Conservation (phyloP, 1,140 invertebrate species). For the Babylonia areolata region DNA sequence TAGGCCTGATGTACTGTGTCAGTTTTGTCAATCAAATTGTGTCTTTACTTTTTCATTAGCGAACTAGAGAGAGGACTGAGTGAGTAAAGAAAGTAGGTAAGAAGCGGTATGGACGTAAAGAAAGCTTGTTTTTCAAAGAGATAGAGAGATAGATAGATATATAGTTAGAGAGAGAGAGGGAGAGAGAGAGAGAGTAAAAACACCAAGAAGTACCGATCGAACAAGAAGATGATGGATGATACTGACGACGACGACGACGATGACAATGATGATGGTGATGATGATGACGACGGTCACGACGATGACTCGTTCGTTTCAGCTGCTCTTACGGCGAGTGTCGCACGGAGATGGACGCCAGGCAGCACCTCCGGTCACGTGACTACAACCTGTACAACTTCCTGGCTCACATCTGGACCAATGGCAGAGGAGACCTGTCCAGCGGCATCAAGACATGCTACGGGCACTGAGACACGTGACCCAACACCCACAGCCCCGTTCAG, state of each 20-base stretch:
- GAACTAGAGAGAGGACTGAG: too few relatives aligned
- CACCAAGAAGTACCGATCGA: not conserved
- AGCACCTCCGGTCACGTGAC: conserved; percentile 1
- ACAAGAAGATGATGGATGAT: not conserved
- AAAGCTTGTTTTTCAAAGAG: too few relatives aligned
- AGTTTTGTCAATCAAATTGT: too few relatives aligned
- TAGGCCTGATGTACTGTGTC: too few relatives aligned
- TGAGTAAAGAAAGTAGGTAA: too few relatives aligned
- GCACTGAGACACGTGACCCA: not conserved
- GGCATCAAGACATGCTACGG: conserved; percentile 13
- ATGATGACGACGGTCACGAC: not conserved
- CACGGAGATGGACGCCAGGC: not conserved
- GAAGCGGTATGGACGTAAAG: too few relatives aligned
- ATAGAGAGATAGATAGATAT: too few relatives aligned
- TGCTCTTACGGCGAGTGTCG: not conserved
- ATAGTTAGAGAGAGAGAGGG: too few relatives aligned
- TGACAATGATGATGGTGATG: not conserved
- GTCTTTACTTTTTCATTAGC: too few relatives aligned
- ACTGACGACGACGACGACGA: not conserved
- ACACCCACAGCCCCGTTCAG: not conserved
- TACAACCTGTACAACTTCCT: not conserved
- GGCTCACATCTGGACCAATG: conserved; percentile 9
- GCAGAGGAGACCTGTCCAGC: not conserved
- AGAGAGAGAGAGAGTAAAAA: not conserved
- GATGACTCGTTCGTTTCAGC: not conserved